Base-by-base conservation (phyloP, 1,140 invertebrate species). In the Diuraphis noxia region DNA sequence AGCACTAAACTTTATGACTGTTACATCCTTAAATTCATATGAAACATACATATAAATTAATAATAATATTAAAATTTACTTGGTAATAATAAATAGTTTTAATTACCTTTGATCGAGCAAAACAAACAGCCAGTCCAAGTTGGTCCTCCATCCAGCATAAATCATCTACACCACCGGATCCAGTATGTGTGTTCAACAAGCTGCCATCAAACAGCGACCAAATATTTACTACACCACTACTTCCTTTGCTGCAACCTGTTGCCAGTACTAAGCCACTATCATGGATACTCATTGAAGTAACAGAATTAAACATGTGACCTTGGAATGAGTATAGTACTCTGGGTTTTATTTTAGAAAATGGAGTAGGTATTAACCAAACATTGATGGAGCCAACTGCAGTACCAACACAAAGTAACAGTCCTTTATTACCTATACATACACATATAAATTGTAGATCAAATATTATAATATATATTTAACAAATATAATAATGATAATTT, bases 141-240 rank as follows among this genome's bases (percentile, higher is more conserved):
- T 93, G 92, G 19, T 94, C 93, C 49, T 94, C 93, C 87, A 94
- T 93, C 95, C 96, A 96, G 41, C 92, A 92, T 3, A 96, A 92
- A 85, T 94, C 93, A 77, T 94, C 94, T 2, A 95, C 94, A 6
- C 94, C 94, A 30, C 95, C 95, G 84, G 93, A 94, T 10, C 95
- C 95, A 81, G 94, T 94, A 87, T 94, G 93, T 6, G 95, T 96
- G 92, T 96, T 94, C 7, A 96, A 93, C 34, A 96, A 93, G 91
- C 94, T 95, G 0, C 95, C 95, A 93, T 96, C 95, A 93, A 94
- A 93, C 3, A 96, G 93, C 7, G 95, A 95, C 96, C 96, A 96
- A 40, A 96, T 94, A 93, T 96, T 96, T 8, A 96, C 93, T 92
- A 95, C 94, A 23, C 95, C 95, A 93, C 94, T 95, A 23, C 94